Base-by-base conservation (phyloP, 2,888 invertebrate species). In the Heliconius ethilla region DNA sequence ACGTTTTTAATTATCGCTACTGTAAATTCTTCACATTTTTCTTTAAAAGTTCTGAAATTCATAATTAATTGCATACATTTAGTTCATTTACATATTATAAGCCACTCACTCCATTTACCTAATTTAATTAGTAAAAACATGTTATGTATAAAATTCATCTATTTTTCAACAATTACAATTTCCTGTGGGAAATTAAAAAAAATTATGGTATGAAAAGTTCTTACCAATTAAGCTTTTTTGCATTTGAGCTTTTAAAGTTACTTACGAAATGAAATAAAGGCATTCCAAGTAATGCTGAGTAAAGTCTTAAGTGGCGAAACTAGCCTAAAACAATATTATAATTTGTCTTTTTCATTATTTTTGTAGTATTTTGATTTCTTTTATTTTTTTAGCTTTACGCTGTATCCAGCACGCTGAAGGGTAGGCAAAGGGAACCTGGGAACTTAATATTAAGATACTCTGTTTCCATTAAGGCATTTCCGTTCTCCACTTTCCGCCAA, bases 81-180 rank as follows among this genome's bases (percentile, higher is more conserved):
- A 70, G n/a, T 72, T n/a, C 55, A 55, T 72, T 72, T n/a, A 33
- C 70, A 72, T 72, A 55, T 51, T 51, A 51, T 29, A n/a, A 29
- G 70, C 55, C 29, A 72, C 70, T 72, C n/a, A 72, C 70, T 72
- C 55, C 70, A 72, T 59, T 72, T 72, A 55, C 70, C 33, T 72
- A 72, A 72, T 72, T 55, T 72, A 72, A 72, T 72, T 72, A 72
- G 29, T 33, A 72, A 59, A 11, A 72, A 72, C 70, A 70, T n/a
- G 70, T 33, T 72, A 55, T 55, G 29, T 29, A 33, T 72, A 4
- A 29, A 72, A 55, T 55, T 70, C 22, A n/a, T 7, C 70, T 33
- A 9, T 72, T 72, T 55, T 72, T 72, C 15, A 59, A 29, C 51
- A 59, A 55, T 72, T 72, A 29, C 7, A 59, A 55, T 72, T 72